Evolutionary conservation across 2,797 vertebrate genomes (phyloP), one percentile per base, ranked within the genome.

Genomic region (Eulemur rubriventer): DNA sequence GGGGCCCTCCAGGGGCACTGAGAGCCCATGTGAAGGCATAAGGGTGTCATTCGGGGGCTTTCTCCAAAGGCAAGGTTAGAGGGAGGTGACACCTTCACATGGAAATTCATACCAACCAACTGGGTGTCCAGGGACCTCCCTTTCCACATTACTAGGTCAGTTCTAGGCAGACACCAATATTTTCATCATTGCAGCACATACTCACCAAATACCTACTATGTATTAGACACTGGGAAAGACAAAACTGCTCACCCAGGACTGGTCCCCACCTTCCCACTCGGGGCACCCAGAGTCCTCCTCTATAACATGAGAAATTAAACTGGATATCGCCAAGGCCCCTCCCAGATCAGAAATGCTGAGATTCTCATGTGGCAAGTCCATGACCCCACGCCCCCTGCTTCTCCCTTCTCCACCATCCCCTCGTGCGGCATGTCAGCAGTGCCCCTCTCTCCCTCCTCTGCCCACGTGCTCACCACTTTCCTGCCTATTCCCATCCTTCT

Each of bases 251-350:
- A 11, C 33, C 30, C 20, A 2, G 83, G 55, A n/a, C 8, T 28
- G 38, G 1, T 41, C 59, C 52, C 38, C 30, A 1, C 4, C 0
- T 41, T 28, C 38, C 13, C 16, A 2, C 38, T 0, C 0, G 0
- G 14, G 35, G 43, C 33, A 28, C 35, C 75, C 61, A 2, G 35
- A 0, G 0, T 59, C 61, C 55, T 72, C 18, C 35, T 28, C 2
- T 72, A 41, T 33, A 26, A 10, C 38, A 20, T 0, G 18, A 57
- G 43, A 18, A 11, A 41, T 20, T 16, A 43, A 5, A 38, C 35
- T 50, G 50, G 43, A 4, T 48, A 2, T n/a, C 17, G 11, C 38
- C 30, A 50, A 26, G 70, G 20, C 63, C 50, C 43, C 28, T 10
- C 67, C 69, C 46, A 14, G 46, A 2, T 18, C 2, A 3, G 61